Base-by-base conservation (phyloP, 2,888 invertebrate genomes). In the Diplolepis rosae region DNA sequence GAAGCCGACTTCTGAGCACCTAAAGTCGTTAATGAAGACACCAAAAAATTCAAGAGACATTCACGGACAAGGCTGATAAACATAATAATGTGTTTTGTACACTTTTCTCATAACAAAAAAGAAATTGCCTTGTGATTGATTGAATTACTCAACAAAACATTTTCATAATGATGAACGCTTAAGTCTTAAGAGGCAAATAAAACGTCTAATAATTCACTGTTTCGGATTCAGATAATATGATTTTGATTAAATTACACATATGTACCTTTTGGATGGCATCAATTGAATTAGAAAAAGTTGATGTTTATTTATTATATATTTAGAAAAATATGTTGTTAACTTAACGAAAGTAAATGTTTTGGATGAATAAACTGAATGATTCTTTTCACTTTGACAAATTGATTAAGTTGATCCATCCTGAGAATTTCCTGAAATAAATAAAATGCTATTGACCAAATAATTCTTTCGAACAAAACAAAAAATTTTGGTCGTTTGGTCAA, bases 11-110 rank as follows among this genome's bases (percentile, higher is more conserved):
- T 69, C 70, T 75, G 54, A 68, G 72, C 56, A 68, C 74, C 73
- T 72, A 70, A 78, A 76, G 73, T 74, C 74, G 75, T 81, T 80
- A 80, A 82, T 81, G 80, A 79, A 75, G 77, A 80, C 77, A 79
- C 67, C 72, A 72, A 71, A 79, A 80, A 78, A 65, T 66, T 51
- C 50, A 51, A 52, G 65, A 65, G 65, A 39, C 51, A 32, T 42
- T 24, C 61, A 61, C 24, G 61, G 61, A 61, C 61, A 61, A n/a
- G 61, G 24, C 61, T 61, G 61, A 61, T 61, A 61, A 61, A 61
- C 61, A 61, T 61, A 61, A 61, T 61, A 61, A 61, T 61, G 61
- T 61, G n/a, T 61, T 61, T 61, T 61, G 61, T 61, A 61, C 61
- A 39, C 24, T n/a, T 39, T 61, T 7, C 24, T 24, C 61, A 61